Percentiles rank a stretch among this genome's conserved stretches.
Evolutionary conservation across 2,888 invertebrate species (phyloP).

Genomic region (Bombylius discolor): DNA sequence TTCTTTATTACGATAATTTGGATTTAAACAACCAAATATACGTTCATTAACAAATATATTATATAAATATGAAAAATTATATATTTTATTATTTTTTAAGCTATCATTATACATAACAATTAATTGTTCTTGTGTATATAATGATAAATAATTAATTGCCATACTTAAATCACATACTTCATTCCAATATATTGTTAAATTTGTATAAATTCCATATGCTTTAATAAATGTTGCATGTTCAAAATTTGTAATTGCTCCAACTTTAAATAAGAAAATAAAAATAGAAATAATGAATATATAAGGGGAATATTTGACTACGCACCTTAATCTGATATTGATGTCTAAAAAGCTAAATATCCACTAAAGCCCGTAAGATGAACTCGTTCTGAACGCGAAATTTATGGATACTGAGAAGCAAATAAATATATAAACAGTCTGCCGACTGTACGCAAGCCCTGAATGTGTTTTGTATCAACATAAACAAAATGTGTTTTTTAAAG

Average conservation of each 20-base stretch:
- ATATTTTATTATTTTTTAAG: constrained; percentile 1
- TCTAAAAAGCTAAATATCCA: too few relatives aligned
- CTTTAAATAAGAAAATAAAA: too few relatives aligned
- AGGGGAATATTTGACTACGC: too few relatives aligned
- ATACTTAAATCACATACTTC: constrained; percentile 22
- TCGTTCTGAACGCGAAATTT: too few relatives aligned
- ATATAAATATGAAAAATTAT: background rate
- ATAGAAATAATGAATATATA: too few relatives aligned
- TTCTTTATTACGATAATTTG: constrained; percentile 22
- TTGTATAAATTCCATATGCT: constrained; percentile 15
- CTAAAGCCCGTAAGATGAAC: too few relatives aligned
- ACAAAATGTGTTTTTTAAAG: too few relatives aligned
- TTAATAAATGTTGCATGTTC: constrained; percentile 17
- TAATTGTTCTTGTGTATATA: constrained; percentile 14
- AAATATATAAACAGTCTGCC: too few relatives aligned
- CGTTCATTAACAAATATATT: constrained; percentile 7
- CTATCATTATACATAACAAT: constrained; percentile 19
- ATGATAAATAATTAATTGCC: constrained; percentile 14
- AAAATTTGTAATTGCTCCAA: constrained; percentile 19
- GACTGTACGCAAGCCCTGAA: too few relatives aligned
- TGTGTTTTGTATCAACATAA: too few relatives aligned
- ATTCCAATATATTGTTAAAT: constrained; percentile 18
- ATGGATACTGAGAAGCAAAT: too few relatives aligned
- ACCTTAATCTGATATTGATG: too few relatives aligned
- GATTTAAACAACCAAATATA: constrained; percentile 22